These are phyloP conservation scores for Drosophila trichaetosa DNA, from an alignment of 2,888 invertebrate species.

Conservation along the genomic window DNA sequence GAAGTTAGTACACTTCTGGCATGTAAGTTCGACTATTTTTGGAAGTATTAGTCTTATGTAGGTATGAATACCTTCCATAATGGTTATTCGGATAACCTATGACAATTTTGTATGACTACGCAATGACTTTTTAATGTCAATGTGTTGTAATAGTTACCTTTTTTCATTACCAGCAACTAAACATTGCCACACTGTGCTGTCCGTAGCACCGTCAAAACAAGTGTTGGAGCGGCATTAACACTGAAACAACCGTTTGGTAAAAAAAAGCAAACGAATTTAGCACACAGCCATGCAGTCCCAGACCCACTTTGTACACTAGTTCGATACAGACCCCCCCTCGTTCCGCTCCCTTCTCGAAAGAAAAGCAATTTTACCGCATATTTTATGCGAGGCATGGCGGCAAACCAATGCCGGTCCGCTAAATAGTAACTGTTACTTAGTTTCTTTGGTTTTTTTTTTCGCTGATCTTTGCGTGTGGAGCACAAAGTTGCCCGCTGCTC, in stretches of 20 bases:
- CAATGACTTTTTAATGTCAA: neutral
- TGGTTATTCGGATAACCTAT: neutral
- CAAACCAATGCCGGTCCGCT: constrained; percentile 50
- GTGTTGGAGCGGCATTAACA: constrained; percentile 65
- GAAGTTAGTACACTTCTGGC: neutral
- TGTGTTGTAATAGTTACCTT: neutral
- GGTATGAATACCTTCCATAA: neutral
- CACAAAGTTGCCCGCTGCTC: constrained; percentile 28
- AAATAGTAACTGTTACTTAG: constrained; percentile 76
- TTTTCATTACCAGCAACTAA: neutral
- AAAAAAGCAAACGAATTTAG: constrained; percentile 58
- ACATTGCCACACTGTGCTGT: constrained; percentile 48
- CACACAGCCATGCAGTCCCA: constrained; percentile 56
- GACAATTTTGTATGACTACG: neutral
- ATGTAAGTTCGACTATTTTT: neutral
- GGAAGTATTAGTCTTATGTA: neutral
- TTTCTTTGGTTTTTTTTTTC: constrained; percentile 47
- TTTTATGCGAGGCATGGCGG: constrained; percentile 46
- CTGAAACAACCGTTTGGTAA: constrained; percentile 56
- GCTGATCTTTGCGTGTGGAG: constrained; percentile 51
- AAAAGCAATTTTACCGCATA: constrained; percentile 71
- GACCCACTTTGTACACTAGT: constrained; percentile 45
- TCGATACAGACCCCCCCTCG: neutral
- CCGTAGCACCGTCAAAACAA: constrained; percentile 59
- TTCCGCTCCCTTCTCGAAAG: constrained; percentile 4